These are phyloP conservation scores for Stomatorhinus ivindoensis DNA, from an alignment of 2,113 vertebrate species.

Conservation along the genomic window DNA sequence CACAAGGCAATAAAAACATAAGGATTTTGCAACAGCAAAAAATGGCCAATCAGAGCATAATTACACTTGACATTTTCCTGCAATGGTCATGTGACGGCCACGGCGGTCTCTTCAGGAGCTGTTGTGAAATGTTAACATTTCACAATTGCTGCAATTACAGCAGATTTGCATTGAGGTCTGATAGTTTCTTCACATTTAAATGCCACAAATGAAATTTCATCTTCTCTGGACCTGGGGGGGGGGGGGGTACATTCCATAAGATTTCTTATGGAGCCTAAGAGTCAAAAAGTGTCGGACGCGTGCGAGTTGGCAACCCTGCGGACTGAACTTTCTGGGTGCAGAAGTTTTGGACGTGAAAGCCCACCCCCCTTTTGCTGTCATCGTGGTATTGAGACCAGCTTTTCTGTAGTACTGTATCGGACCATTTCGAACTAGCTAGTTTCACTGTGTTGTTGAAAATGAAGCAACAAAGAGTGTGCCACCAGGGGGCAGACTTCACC, in stretches of 20 bases:
- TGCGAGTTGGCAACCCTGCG: too few species aligned
- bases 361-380: too few species aligned
- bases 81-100: conserved; percentile 38
- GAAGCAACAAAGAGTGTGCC: neutral
- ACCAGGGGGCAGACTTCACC: neutral
- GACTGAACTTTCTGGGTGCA: too few species aligned
- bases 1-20: conserved; percentile 11
- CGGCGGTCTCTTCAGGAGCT: conserved; percentile 28
- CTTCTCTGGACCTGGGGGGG: neutral
- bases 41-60: conserved; percentile 27
- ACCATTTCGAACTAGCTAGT: too few species aligned
- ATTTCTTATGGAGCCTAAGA: too few species aligned
- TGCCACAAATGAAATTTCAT: conserved; percentile 27
- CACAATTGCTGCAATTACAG: conserved; percentile 54
- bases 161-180: conserved; percentile 34
- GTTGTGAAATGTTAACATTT: conserved; percentile 50
- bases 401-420: too few species aligned
- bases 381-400: too few species aligned
- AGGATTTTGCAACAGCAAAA: conserved; percentile 18
- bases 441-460: too few species aligned
- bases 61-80: conserved; percentile 57
- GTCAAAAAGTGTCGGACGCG: too few species aligned
- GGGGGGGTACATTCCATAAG: neutral
- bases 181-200: conserved; percentile 35
- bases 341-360: too few species aligned